These are phyloP conservation scores for Esox niger DNA, from an alignment of 2,113 vertebrate species.

Conservation along the genomic window DNA sequence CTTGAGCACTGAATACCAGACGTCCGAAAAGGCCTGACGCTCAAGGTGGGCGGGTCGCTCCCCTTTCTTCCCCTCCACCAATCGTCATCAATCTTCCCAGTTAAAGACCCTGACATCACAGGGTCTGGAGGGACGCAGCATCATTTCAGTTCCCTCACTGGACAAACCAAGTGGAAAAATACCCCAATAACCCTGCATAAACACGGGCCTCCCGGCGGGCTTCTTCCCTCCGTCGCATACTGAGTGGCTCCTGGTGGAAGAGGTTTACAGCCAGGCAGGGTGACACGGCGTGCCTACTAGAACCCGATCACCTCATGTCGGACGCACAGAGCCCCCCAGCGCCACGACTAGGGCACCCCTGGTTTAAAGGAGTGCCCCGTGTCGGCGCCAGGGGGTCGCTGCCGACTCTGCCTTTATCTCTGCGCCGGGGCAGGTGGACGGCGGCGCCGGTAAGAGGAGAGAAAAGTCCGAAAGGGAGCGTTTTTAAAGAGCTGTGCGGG, in stretches of 20 bases:
- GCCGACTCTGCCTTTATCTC: not conserved
- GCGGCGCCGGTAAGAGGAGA: too few relatives aligned
- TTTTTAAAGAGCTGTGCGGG: not conserved
- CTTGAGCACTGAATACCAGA: too few relatives aligned
- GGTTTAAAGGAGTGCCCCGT: too few relatives aligned
- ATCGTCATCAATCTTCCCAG: not conserved
- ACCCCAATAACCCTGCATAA: constrained; percentile 57
- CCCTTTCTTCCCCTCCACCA: too few relatives aligned
- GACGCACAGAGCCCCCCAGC: too few relatives aligned
- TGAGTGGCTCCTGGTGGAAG: constrained; percentile 37
- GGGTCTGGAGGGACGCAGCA: not conserved
- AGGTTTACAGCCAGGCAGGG: constrained; percentile 17
- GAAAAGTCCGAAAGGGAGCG: constrained; percentile 5
- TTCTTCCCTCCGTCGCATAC: constrained; percentile 45
- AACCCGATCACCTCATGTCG: too few relatives aligned
- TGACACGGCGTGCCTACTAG: not conserved
- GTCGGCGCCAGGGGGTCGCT: too few relatives aligned
- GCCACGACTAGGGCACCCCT: too few relatives aligned
- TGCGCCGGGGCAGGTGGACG: constrained; percentile 32
- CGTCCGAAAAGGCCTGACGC: too few relatives aligned
- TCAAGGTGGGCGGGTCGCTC: too few relatives aligned
- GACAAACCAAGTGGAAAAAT: constrained; percentile 57
- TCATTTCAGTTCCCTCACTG: constrained; percentile 43
- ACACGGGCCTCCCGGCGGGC: constrained; percentile 59
- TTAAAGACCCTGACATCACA: not conserved